Evolutionary conservation across 2,888 invertebrate genomes (phyloP).

Genomic region (Villa cingulata): DNA sequence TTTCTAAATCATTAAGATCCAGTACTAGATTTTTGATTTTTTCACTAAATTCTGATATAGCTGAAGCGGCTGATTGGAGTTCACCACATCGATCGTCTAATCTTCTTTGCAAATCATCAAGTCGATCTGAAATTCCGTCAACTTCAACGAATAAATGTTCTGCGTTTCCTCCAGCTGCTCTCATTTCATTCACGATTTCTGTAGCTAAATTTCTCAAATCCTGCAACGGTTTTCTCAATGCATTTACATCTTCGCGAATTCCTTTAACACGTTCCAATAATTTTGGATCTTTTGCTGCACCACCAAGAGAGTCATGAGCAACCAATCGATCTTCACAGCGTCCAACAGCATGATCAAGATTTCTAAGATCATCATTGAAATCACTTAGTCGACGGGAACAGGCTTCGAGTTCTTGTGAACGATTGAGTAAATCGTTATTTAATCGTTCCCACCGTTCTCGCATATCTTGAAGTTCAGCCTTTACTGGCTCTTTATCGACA

Average conservation of each 20-base stretch:
- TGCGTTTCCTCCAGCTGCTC: conserved; percentile 63
- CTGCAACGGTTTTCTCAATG: conserved; percentile 58
- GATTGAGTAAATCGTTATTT: conserved; percentile 52
- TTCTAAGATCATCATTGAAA: conserved; percentile 70
- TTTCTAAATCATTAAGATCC: conserved; percentile 66
- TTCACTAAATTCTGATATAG: conserved; percentile 77
- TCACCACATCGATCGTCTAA: conserved; percentile 66
- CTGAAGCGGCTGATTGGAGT: conserved; percentile 73
- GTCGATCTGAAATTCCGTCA: conserved; percentile 58
- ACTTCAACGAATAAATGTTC: conserved; percentile 66
- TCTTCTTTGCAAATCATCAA: conserved; percentile 60
- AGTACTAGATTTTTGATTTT: conserved; percentile 65
- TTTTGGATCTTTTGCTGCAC: conserved; percentile 68
- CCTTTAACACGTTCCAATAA: conserved; percentile 72
- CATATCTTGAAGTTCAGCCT: conserved; percentile 64
- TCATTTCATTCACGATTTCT: conserved; percentile 62
- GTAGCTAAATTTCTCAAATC: conserved; percentile 44
- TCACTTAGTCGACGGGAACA: conserved; percentile 69
- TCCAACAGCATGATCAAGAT: conserved; percentile 70
- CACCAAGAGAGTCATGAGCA: conserved; percentile 50
- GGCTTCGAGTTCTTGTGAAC: conserved; percentile 48
- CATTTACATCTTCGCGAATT: conserved; percentile 66
- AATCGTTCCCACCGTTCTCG: conserved; percentile 84
- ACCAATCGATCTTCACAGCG: conserved; percentile 78
- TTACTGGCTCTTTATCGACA: conserved; percentile 79